Evolutionary conservation across 2,797 vertebrate genomes (phyloP), one percentile per base, ranked within the genome.

Genomic region (Semotilus atromaculatus): DNA sequence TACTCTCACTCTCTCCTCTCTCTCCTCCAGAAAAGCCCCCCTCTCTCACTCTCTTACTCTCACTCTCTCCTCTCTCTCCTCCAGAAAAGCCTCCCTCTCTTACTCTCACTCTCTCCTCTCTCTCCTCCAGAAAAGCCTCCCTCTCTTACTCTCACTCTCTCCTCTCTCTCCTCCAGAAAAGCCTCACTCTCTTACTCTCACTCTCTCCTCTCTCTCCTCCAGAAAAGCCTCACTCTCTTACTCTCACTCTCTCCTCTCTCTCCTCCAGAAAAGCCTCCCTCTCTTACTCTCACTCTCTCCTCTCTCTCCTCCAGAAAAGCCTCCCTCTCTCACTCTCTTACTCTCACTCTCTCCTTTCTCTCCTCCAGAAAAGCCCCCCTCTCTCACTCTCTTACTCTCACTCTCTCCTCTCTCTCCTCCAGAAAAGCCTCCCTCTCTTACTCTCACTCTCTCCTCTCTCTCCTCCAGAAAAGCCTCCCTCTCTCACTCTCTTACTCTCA

Each of bases 161-260:
- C 40, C 40, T 11, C 40, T 43, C 40, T 43, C 40, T 43, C 18
- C 84, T 67, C 1, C 73, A 99, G 98, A 99, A 10, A 97, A 98
- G 89, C 96, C 97, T 83, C 97, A 95, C 89, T 94, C 96, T 55
- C 93, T 98, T 94, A 99, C 98, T 36, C n/a, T n/a, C n/a, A n/a
- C 31, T 31, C 40, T 43, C 40, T 43, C 40, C 40, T 11, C 40
- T 43, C 40, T 43, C 40, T 43, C 18, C 84, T 67, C 1, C 73
- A 99, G 98, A 99, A 10, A 97, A 98, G 89, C 96, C 97, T 83
- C 97, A 95, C 89, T 94, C 96, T 55, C 93, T 98, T 94, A 99
- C 98, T 36, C n/a, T n/a, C n/a, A n/a, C 31, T 31, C 40, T 43
- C 40, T 43, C 40, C 40, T 11, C 40, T 43, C 40, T 43, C 40